These are phyloP conservation scores for Cheilosia soror DNA, from an alignment of 2,888 invertebrate species.

Conservation along the genomic window DNA sequence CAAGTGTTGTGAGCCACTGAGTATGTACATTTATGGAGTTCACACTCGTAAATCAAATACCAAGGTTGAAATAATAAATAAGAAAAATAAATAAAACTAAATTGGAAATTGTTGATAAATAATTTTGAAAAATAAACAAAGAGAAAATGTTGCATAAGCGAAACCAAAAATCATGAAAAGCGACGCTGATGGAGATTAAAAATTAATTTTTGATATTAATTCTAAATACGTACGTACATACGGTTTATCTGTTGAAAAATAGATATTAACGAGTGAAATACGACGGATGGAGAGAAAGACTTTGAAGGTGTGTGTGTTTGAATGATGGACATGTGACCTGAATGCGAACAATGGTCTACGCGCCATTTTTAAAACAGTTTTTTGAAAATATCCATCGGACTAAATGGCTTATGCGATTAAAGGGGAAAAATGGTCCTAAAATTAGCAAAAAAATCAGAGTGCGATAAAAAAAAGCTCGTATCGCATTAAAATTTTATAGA, in stretches of 20 bases:
- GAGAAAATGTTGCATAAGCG: not conserved
- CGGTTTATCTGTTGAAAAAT: not conserved
- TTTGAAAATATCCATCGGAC: too few species aligned
- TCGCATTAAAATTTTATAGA: too few species aligned
- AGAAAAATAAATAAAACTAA: not conserved
- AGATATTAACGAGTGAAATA: not conserved
- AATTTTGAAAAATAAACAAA: not conserved
- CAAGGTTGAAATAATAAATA: not conserved
- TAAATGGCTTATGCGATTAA: too few species aligned
- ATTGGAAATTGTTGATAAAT: not conserved
- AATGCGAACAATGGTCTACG: not conserved
- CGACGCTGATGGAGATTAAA: not conserved
- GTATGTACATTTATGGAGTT: not conserved
- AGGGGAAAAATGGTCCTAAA: too few species aligned
- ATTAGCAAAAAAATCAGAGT: too few species aligned
- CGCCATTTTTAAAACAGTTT: too few species aligned
- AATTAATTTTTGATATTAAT: not conserved
- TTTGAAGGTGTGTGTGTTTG: not conserved
- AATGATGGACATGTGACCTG: constrained; percentile 1
- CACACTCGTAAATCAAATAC: not conserved
- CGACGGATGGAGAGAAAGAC: not conserved
- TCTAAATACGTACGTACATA: not conserved
- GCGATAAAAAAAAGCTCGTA: too few species aligned
- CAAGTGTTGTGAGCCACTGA: not conserved
- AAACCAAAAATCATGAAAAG: not conserved